A percentile compares a stretch with the other conserved stretches of the same genome.
Conservation (phyloP, 2,113 vertebrate genomes). For the Pica pica region DNA sequence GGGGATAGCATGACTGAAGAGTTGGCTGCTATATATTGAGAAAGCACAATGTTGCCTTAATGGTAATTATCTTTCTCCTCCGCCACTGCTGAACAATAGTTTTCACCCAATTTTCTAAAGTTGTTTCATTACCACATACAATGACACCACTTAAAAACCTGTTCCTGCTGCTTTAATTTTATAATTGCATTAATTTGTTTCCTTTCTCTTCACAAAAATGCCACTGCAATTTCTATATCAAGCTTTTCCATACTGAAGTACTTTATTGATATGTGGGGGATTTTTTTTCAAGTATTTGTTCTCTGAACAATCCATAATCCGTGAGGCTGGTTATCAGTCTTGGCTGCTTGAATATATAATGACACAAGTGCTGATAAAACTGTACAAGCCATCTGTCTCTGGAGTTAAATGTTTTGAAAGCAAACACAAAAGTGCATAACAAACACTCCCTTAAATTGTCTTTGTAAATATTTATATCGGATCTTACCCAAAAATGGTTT, state of each 20-base stretch:
- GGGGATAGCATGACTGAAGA: background rate
- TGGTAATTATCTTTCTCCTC: constrained; percentile 18
- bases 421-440: constrained; percentile 49
- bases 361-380: constrained; percentile 51
- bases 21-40: background rate
- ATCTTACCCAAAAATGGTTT: background rate
- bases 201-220: constrained; percentile 40
- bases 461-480: constrained; percentile 65
- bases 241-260: constrained; percentile 33
- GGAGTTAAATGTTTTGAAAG: constrained; percentile 64
- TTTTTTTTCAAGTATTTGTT: constrained; percentile 39
- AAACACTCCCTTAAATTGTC: constrained; percentile 43
- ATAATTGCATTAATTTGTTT: constrained; percentile 38
- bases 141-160: constrained; percentile 42
- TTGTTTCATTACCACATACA: constrained; percentile 28
- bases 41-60: constrained; percentile 13
- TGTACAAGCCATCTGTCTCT: constrained; percentile 61
- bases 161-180: constrained; percentile 46
- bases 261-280: background rate
- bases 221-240: background rate
- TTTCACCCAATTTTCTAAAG: constrained; percentile 44
- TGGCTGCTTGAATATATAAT: constrained; percentile 64
- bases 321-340: constrained; percentile 37
- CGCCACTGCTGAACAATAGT: background rate
- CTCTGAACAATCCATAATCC: constrained; percentile 23